Base-by-base conservation (phyloP, 2,113 vertebrate genomes). In the Neoarius graeffei region DNA sequence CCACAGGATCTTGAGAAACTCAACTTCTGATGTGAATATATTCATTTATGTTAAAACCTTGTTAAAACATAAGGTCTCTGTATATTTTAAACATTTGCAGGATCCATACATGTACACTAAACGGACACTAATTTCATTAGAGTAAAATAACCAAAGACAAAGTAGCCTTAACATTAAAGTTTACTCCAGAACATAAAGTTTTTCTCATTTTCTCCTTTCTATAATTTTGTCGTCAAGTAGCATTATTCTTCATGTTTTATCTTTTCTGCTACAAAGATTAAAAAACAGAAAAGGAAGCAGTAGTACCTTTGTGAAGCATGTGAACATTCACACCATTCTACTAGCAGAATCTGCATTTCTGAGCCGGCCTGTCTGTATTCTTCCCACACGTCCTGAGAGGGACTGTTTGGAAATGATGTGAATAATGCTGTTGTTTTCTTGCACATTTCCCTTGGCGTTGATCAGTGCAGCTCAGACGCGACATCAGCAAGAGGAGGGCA, bases 361-460 rank as follows among this genome's bases (percentile, higher is more conserved):
- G 15, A 42, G 10, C 50, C 77, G 6, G 48, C 85, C 62, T 69
- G 19, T 25, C 50, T 69, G 27, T 81, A 81, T 80, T 60, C 85
- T 81, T 86, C 84, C 84, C 69, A 59, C 84, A 85, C 1, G 19
- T 74, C 10, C 60, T 81, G 76, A 81, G 66, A 69, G 35, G 62
- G 62, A 67, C 76, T 86, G 62, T 80, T 67, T 86, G 85, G 59
- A 52, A 73, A 86, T 54, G 59, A 50, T 88, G 90, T 89, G 90
- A 91, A 88, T 88, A 83, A 77, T 79, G 81, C 82, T 62, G 87
- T 91, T 91, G 87, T 88, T 88, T 88, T 82, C 79, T 73, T 71
- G 73, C 8, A 27, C 69, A 35, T 87, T 50, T 64, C 85, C 64
- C 30, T 35, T 1, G 25, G 20, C 50, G 14, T 76, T 59, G 83